Conservation (phyloP, 2,797 vertebrate genomes). For the Karalla daura region DNA sequence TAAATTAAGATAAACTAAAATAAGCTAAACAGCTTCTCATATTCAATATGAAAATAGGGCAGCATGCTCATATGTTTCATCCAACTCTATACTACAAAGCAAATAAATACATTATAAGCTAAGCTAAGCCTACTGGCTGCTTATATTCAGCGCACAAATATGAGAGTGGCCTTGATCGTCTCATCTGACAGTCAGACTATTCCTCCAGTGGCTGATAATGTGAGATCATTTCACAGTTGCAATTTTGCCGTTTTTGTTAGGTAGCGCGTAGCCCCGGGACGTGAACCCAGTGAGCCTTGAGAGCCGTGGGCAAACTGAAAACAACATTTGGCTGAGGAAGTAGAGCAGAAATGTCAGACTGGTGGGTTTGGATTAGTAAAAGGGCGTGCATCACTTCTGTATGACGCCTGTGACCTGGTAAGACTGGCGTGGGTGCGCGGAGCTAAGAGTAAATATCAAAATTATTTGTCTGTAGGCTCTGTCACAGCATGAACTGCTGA, state of each 20-base stretch:
- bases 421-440: slow-evolving; percentile 10
- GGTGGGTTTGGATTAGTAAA: slow-evolving; percentile 46
- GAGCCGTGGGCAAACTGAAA: slow-evolving; percentile 27
- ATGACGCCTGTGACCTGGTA: slow-evolving; percentile 47
- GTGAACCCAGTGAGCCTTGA: slow-evolving; percentile 45
- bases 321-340: slow-evolving; percentile 62
- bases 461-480: slow-evolving; percentile 37
- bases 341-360: slow-evolving; percentile 69
- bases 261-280: slow-evolving; percentile 39
- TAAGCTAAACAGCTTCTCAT: too few relatives aligned
- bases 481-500: slow-evolving; percentile 23
- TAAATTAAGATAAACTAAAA: too few relatives aligned
- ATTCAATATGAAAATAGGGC: too few relatives aligned
- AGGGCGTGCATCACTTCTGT: slow-evolving; percentile 29
- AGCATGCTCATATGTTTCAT: not conserved
- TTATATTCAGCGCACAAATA: too few relatives aligned
- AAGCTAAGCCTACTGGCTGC: too few relatives aligned
- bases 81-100: not conserved
- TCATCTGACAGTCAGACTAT: slow-evolving; percentile 1
- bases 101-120: not conserved
- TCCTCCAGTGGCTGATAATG: not conserved
- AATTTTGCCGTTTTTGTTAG: slow-evolving; percentile 34
- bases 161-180: too few relatives aligned
- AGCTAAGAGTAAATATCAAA: slow-evolving; percentile 46
- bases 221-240: slow-evolving; percentile 10